phyloP scores from a whole-genome alignment of 2,113 vertebrate genomes.

The Xerus inauris region DNA sequence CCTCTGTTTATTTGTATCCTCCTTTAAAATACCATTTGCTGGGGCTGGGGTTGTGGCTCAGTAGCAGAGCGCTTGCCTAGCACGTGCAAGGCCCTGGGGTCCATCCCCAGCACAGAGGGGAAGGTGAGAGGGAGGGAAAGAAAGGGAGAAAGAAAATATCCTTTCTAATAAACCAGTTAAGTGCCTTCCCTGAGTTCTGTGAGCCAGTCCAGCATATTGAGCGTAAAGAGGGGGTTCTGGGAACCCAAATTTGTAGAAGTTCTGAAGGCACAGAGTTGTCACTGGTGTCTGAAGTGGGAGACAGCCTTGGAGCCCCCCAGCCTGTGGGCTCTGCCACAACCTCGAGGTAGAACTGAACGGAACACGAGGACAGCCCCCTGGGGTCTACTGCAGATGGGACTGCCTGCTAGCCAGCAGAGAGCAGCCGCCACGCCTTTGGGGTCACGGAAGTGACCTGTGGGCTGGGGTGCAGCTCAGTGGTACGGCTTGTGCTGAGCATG shows the following conservation, averaged over 20 bases:
- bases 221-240: not conserved
- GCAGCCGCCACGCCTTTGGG: not conserved
- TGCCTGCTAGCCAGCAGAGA: too few relatives aligned
- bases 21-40: too few relatives aligned
- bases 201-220: not conserved
- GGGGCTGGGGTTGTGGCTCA: not conserved
- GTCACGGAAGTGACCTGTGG: not conserved
- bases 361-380: not conserved
- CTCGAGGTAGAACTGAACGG: not conserved
- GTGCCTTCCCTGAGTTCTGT: not conserved
- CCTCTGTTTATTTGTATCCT: too few relatives aligned
- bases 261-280: not conserved
- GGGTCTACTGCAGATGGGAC: too few relatives aligned
- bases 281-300: too few relatives aligned
- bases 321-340: too few relatives aligned
- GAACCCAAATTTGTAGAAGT: not conserved
- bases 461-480: not conserved
- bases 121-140: too few relatives aligned
- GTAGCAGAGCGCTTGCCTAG: too few relatives aligned
- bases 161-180: not conserved
- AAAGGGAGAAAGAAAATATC: too few relatives aligned
- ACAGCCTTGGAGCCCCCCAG: not conserved
- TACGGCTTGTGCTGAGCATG: too few relatives aligned
- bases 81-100: not conserved
- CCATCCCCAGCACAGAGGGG: not conserved